A percentile compares a stretch with the other conserved stretches of the same genome.
These are phyloP conservation scores for Panthera leo DNA, from an alignment of 2,113 vertebrate species.

Conservation along the genomic window DNA sequence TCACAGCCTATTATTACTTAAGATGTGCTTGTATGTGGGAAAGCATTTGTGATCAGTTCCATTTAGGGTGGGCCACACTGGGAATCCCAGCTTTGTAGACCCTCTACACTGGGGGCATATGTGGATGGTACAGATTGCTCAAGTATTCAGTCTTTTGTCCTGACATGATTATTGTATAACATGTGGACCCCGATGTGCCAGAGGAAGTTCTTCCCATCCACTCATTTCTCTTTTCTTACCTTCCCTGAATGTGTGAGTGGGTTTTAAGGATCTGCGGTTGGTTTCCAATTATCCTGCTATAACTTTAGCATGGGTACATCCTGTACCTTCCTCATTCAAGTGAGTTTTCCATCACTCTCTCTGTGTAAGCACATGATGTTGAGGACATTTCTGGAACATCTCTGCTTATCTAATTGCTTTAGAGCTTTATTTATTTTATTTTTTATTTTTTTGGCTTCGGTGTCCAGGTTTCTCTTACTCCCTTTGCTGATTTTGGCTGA, in stretches of 20 bases:
- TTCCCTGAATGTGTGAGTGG: neutral
- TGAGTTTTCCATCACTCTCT: neutral
- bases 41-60: neutral
- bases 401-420: neutral
- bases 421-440: neutral
- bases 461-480: neutral
- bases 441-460: neutral
- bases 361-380: rapidly evolving
- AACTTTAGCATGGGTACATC: neutral
- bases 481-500: neutral
- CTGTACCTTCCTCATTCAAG: neutral
- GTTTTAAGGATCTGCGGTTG: neutral
- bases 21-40: neutral
- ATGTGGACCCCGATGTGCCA: neutral
- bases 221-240: neutral
- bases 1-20: neutral
- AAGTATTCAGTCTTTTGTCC: neutral
- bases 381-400: neutral
- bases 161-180: neutral
- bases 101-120: rapidly evolving
- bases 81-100: neutral
- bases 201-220: neutral
- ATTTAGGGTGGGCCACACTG: no score
- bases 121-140: neutral
- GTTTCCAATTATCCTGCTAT: neutral